Evolutionary conservation across 2,888 invertebrate genomes (phyloP).

Genomic region (Eledona agricola): DNA sequence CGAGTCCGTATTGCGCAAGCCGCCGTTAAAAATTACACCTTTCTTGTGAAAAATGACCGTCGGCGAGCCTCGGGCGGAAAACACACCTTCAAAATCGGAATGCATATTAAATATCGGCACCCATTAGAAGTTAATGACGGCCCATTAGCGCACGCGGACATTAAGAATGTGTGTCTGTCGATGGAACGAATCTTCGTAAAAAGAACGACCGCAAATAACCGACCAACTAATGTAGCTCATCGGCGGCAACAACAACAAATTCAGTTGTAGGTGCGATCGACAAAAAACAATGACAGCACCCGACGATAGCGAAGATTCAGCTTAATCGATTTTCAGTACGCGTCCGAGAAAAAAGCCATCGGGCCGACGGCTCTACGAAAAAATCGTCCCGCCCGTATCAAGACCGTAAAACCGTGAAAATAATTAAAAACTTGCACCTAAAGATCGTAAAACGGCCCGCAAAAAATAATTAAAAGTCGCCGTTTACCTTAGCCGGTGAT

Average conservation of each 20-base stretch:
- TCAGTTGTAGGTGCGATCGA: conserved; percentile 1
- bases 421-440: conserved; percentile 10
- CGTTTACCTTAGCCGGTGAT: conserved; percentile 1
- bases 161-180: conserved; percentile 5
- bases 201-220: conserved; percentile 6
- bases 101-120: conserved; percentile 28
- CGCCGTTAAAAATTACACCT: conserved; percentile 35
- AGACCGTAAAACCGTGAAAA: conserved; percentile 3
- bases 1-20: conserved; percentile 28
- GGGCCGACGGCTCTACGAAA: conserved; percentile 1
- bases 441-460: conserved; percentile 8
- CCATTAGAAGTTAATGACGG: conserved; percentile 28
- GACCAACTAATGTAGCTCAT: conserved; percentile 2
- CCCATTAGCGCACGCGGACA: conserved; percentile 6
- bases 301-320: neutral
- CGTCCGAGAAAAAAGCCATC: conserved; percentile 1
- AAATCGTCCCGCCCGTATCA: conserved; percentile 1
- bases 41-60: conserved; percentile 32
- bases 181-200: conserved; percentile 8
- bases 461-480: conserved; percentile 5
- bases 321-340: conserved; percentile 12
- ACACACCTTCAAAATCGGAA: conserved; percentile 29
- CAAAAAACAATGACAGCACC: neutral
- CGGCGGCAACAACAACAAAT: conserved; percentile 1
- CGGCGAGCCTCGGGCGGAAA: conserved; percentile 2